Base-by-base conservation (phyloP, 2,113 vertebrate species). In the Colaptes auratus region DNA sequence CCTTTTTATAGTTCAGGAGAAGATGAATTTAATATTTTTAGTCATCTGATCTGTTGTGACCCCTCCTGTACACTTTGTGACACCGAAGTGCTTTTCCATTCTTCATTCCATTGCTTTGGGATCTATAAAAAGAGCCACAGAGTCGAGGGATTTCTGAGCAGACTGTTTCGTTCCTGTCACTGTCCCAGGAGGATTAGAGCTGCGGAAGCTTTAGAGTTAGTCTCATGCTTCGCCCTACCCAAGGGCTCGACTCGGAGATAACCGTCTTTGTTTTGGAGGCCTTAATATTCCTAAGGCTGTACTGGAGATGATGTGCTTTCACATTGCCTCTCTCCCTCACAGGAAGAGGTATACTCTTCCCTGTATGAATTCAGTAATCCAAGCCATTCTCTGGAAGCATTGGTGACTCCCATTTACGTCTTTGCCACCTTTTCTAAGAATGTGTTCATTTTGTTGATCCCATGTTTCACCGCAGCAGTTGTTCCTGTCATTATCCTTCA, bases 401-500 rank as follows among this genome's bases (percentile, higher is more conserved):
- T 63, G 48, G 88, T 15, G 73, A 31, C 90, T 96, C 90, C 82
- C 78, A 31, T 85, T 93, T 81, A 86, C 93, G 90, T 89, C 89
- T 92, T 93, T 94, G 86, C 93, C 89, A 93, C 87, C 94, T 93
- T 92, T 95, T 91, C 65, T 83, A 82, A 78, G 84, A 90, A 92
- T 92, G 91, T 35, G 55, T 39, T 74, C 88, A 90, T 94, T 96
- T 95, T 92, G 88, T 82, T 84, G 92, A 93, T 94, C 84, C 92
- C 71, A 25, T 36, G 76, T 89, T 94, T 95, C 86, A 92, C 20
- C 3, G 1, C 77, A 88, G 76, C 96, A 97, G 96, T 97, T 97
- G 97, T 94, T 92, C 95, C 95, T 96, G 96, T 93, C 96, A 95
- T 81, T 96, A 96, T 92, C 86, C 94, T 96, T 94, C 96, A 96